Evolutionary conservation across 2,797 vertebrate genomes (phyloP).

Genomic region (Melanotaenia maccullochi): DNA sequence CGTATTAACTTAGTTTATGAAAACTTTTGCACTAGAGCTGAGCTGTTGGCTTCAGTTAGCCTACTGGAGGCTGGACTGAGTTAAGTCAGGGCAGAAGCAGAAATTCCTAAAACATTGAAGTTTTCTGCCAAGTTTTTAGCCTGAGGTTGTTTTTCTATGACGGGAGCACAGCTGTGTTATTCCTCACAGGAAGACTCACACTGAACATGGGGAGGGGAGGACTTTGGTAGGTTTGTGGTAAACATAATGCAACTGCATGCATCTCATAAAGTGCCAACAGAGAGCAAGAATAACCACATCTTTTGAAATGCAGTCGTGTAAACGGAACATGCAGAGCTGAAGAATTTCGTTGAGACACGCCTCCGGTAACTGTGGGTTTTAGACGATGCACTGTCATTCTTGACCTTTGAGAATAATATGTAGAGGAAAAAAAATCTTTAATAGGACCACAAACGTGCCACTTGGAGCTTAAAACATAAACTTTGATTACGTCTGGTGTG

Average conservation of each 20-base stretch:
- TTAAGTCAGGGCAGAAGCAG: neutral
- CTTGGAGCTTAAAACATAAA: neutral
- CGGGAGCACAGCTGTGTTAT: slow-evolving; percentile 11
- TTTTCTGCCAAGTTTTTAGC: neutral
- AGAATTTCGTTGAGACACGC: neutral
- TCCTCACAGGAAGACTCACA: neutral
- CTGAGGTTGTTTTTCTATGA: neutral
- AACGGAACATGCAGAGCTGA: neutral
- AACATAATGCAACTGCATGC: neutral
- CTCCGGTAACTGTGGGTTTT: neutral
- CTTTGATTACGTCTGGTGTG: neutral
- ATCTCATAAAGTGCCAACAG: neutral
- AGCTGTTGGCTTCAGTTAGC: no score
- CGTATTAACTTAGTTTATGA: no score
- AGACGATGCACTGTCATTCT: neutral
- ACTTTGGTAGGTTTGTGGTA: neutral
- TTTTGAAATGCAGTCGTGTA: slow-evolving; percentile 1
- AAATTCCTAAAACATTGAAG: neutral
- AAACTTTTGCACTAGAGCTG: neutral
- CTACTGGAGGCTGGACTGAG: neutral
- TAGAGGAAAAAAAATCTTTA: neutral
- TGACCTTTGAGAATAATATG: neutral
- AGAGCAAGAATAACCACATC: neutral
- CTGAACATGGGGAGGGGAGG: neutral
- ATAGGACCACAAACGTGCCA: neutral